Evolutionary conservation across 2,888 invertebrate genomes (phyloP), one percentile per base, ranked within the genome.

Genomic region (Drosophila siamana): DNA sequence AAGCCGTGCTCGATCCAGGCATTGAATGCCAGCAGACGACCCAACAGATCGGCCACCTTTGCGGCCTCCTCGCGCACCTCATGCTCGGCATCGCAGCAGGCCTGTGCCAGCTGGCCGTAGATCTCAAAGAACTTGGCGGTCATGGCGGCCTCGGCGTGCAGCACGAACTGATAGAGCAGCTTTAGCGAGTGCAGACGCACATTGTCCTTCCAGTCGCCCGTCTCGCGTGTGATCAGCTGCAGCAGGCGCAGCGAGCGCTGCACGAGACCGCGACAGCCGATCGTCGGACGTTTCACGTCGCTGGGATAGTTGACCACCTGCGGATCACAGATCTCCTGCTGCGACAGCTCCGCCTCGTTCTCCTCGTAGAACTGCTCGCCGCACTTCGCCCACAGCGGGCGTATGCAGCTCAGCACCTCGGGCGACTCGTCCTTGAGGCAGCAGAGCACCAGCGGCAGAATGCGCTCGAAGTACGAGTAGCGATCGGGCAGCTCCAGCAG

Each of bases 391-490:
- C 97, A 98, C 1, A 95, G 90, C 1, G 93, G 92, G 1, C 92
- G 90, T 0, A 96, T 95, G 73, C 94, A 94, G 8, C 93, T 91
- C 64, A 95, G 93, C n/a, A 96, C 94, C 67, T 96, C 96, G 1
- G 94, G 94, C 66, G 96, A 94, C 65, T 96, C 96, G 91, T 98
- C 98, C 80, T 96, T 95, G 2, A 98, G 92, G 64, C 97, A 96
- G 43, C 97, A 97, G 33, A 98, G 92, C 3, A 98, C 92, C 9
- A 98, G 92, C 0, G 98, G 98, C 76, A 98, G 93, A 83, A 98
- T 94, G 78, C 96, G 95, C 90, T 96, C 95, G 93, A 97, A 98
- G 92, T 95, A 98, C 0, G 98, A 98, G 90, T 98, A 98, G 78
- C 98, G 93, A 91, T 98, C 98, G 54, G 94, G 94, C 61, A 98